phyloP scores from a whole-genome alignment of 2,797 vertebrate species.

The Ceryle rudis region DNA sequence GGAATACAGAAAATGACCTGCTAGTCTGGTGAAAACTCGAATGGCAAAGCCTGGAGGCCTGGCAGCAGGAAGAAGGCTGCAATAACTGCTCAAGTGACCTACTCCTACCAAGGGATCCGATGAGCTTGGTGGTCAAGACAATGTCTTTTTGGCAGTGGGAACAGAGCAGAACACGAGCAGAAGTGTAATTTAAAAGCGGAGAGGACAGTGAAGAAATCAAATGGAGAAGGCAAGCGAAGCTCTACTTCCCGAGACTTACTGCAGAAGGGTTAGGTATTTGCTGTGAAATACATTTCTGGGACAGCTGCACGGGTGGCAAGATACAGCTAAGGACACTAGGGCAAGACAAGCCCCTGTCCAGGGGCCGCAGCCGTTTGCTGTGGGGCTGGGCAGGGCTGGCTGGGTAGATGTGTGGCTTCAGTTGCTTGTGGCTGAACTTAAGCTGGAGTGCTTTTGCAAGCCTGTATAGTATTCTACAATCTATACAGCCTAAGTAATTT shows the following conservation, averaged over 20 bases:
- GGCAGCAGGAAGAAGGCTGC: neutral
- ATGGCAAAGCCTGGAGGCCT: neutral
- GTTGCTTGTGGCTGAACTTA: neutral
- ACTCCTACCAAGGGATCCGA: rapidly evolving
- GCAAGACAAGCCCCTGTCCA: rapidly evolving
- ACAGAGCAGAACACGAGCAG: neutral
- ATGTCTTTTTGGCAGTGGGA: neutral
- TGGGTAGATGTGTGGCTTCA: neutral
- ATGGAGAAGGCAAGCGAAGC: neutral
- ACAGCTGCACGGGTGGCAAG: rapidly evolving
- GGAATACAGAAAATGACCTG: neutral
- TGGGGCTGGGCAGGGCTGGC: neutral
- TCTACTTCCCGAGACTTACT: rapidly evolving
- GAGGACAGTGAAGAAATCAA: too few species aligned
- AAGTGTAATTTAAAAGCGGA: neutral
- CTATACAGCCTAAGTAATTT: neutral
- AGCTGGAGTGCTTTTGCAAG: neutral
- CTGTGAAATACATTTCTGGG: neutral
- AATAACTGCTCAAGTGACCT: rapidly evolving
- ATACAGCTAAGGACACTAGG: neutral
- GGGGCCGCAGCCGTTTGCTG: rapidly evolving
- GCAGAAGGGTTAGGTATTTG: neutral
- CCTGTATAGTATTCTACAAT: rapidly evolving
- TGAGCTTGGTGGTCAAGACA: rapidly evolving
- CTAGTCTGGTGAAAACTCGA: rapidly evolving